phyloP scores from a whole-genome alignment of 2,888 invertebrate genomes.

The Cyclophora punctaria region DNA sequence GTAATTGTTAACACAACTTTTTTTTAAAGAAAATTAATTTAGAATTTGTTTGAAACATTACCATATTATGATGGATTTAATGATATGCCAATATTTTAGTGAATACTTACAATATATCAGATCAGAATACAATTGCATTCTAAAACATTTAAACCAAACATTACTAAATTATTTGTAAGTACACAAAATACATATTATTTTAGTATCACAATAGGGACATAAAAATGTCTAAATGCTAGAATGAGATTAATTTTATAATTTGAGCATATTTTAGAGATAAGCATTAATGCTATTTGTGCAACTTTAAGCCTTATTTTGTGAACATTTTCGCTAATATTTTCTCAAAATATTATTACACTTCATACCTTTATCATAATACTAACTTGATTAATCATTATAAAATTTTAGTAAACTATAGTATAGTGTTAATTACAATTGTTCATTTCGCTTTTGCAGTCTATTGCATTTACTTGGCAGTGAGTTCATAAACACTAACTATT shows the following conservation, averaged over 20 bases:
- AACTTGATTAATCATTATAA: no score
- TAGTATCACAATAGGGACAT: slow-evolving; percentile 1
- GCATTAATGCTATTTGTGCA: not conserved
- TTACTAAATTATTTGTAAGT: slow-evolving; percentile 3
- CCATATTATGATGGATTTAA: slow-evolving; percentile 2
- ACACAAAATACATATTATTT: slow-evolving; percentile 1
- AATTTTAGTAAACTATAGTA: no score
- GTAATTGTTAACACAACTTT: slow-evolving; percentile 4
- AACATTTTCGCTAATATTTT: not conserved
- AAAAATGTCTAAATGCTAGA: not conserved
- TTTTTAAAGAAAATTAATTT: slow-evolving; percentile 1
- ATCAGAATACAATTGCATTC: no score
- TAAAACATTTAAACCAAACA: no score
- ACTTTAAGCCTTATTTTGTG: not conserved
- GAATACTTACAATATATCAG: no score
- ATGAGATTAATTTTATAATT: slow-evolving; percentile 1
- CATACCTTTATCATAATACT: no score
- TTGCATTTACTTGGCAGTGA: no score
- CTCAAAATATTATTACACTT: no score
- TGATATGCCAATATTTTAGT: not conserved
- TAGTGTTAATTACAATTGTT: no score
- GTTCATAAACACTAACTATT: no score
- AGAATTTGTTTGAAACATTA: slow-evolving; percentile 8
- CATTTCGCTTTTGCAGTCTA: no score
- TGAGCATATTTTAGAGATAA: slow-evolving; percentile 10